Conservation (phyloP, 2,113 vertebrate species). For the Glaucidium brasilianum region DNA sequence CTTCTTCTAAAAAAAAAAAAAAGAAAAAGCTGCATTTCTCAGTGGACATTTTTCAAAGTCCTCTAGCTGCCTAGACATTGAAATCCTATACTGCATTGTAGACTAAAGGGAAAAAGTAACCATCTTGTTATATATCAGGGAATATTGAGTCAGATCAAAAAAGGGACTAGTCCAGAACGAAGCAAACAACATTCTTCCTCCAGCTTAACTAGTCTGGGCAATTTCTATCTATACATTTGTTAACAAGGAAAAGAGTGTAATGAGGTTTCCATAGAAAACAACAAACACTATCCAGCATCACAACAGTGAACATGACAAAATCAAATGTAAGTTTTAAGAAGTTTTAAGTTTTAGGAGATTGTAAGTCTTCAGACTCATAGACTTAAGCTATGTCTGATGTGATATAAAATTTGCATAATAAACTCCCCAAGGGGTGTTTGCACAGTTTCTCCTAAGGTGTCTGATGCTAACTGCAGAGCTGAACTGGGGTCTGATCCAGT, state of each 20-base stretch:
- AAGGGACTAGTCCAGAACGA: neutral
- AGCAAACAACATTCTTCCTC: neutral
- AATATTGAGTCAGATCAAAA: neutral
- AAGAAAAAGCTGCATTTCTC: neutral
- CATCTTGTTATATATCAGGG: neutral
- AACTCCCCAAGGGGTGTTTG: neutral
- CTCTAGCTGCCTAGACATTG: neutral
- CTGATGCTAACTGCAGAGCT: neutral
- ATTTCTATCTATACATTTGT: neutral
- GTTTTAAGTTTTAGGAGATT: neutral
- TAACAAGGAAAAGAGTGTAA: neutral
- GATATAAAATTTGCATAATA: neutral
- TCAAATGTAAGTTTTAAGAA: neutral
- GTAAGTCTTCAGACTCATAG: neutral
- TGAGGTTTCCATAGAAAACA: neutral
- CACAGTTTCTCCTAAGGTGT: neutral
- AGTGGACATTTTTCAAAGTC: neutral
- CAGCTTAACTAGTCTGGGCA: neutral
- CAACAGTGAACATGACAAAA: neutral
- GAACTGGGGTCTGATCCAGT: neutral
- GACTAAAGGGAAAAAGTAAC: neutral
- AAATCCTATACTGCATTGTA: neutral
- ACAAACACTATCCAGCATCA: neutral
- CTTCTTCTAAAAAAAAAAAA: neutral
- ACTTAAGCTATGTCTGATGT: neutral